phyloP scores from a whole-genome alignment of 2,113 vertebrate genomes.

The Leptosomus discolor region DNA sequence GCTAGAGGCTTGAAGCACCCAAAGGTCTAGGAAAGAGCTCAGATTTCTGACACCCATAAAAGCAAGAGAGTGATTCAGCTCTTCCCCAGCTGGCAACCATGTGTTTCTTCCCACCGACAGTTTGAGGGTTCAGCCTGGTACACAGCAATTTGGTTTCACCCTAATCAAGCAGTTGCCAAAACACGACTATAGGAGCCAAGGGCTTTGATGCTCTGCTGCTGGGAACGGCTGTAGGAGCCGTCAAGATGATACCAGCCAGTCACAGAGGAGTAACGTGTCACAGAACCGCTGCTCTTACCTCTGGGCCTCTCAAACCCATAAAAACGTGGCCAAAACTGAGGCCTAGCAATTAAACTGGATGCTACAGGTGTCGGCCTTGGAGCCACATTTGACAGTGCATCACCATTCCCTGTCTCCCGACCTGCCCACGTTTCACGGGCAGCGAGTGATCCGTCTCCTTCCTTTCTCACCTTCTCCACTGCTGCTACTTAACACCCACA shows the following conservation, averaged over 20 bases:
- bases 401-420: background rate
- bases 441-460: background rate
- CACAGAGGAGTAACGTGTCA: fast-evolving
- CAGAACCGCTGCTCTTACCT: background rate
- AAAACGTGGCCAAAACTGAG: background rate
- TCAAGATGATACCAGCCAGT: background rate
- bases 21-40: background rate
- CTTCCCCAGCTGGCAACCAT: background rate
- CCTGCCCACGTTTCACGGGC: background rate
- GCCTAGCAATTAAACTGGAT: background rate
- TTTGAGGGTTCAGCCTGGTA: background rate
- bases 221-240: background rate
- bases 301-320: background rate
- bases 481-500: background rate
- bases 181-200: background rate
- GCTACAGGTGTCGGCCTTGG: too few relatives aligned
- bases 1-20: background rate
- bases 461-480: background rate
- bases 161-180: background rate
- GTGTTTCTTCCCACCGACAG: background rate
- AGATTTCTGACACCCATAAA: background rate
- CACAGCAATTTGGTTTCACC: background rate
- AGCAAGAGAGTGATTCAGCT: background rate
- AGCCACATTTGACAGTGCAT: background rate
- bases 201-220: background rate